phyloP scores from a whole-genome alignment of 2,888 invertebrate genomes.

The Lottia scabra region DNA sequence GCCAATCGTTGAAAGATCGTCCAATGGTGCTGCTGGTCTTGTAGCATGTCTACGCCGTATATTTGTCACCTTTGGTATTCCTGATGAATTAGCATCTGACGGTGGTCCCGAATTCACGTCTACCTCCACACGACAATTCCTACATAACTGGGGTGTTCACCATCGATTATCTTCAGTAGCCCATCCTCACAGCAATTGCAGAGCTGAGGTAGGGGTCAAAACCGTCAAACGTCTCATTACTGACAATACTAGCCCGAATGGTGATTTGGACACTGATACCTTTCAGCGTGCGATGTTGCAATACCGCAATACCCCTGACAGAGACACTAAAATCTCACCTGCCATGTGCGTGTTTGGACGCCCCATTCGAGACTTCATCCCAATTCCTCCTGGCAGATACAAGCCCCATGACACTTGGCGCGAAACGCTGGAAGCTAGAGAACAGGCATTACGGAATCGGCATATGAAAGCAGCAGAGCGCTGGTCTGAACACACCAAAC shows the following conservation, averaged over 20 bases:
- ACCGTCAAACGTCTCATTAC: conserved; percentile 46
- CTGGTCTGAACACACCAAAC: conserved; percentile 35
- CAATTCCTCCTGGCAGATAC: background rate
- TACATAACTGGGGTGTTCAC: conserved; percentile 44
- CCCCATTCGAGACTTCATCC: conserved; percentile 17
- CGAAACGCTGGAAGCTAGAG: too few species aligned
- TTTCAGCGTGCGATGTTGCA: conserved; percentile 43
- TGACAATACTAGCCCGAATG: conserved; percentile 40
- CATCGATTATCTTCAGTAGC: conserved; percentile 48
- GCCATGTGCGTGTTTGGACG: conserved; percentile 15
- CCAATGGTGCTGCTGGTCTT: conserved; percentile 34
- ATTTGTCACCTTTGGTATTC: conserved; percentile 42
- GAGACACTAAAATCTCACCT: background rate
- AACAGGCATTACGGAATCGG: too few species aligned
- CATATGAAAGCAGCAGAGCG: conserved; percentile 34
- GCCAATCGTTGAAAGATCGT: conserved; percentile 17
- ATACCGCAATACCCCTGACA: conserved; percentile 29
- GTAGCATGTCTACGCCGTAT: conserved; percentile 33
- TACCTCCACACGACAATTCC: conserved; percentile 33
- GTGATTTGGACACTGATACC: conserved; percentile 39
- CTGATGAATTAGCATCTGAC: conserved; percentile 43
- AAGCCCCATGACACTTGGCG: too few species aligned
- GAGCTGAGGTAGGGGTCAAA: conserved; percentile 48
- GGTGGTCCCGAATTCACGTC: conserved; percentile 44
- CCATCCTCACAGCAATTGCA: conserved; percentile 45